Percentiles rank a stretch among this genome's conserved stretches.
phyloP scores from a whole-genome alignment of 2,113 vertebrate genomes.

The Oncorhynchus clarkii region DNA sequence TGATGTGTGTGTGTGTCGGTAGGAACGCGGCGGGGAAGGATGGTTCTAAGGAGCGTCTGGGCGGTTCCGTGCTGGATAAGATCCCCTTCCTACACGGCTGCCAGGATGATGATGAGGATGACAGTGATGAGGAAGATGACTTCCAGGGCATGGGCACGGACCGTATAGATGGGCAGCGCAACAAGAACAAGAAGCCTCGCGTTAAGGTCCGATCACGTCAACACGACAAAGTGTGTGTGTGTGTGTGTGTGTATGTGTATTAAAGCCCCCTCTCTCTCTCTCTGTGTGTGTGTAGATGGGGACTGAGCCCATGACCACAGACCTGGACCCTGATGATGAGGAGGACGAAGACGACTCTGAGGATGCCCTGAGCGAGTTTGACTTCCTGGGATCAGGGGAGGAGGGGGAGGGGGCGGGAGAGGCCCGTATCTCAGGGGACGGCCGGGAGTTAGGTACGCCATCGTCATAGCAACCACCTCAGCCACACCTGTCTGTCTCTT shows the following conservation, averaged over 20 bases:
- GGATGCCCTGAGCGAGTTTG: slow-evolving; percentile 88
- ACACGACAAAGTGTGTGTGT: not conserved
- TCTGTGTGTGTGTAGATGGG: slow-evolving; percentile 17
- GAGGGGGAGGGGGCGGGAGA: slow-evolving; percentile 83
- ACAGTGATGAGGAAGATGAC: slow-evolving; percentile 88
- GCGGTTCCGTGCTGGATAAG: slow-evolving; percentile 78
- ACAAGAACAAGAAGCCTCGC: slow-evolving; percentile 79
- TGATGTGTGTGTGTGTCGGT: slow-evolving; percentile 17
- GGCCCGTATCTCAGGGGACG: slow-evolving; percentile 79
- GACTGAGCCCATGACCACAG: slow-evolving; percentile 79
- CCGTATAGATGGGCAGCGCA: slow-evolving; percentile 77
- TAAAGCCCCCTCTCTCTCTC: not conserved
- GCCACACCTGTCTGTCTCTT: slow-evolving; percentile 40
- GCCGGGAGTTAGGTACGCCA: slow-evolving; percentile 81
- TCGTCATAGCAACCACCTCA: slow-evolving; percentile 58
- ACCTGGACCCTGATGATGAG: slow-evolving; percentile 84
- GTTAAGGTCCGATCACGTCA: slow-evolving; percentile 60
- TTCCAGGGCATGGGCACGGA: slow-evolving; percentile 77
- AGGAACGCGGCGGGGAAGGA: slow-evolving; percentile 85
- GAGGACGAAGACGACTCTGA: slow-evolving; percentile 89
- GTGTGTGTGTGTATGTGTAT: slow-evolving; percentile 11
- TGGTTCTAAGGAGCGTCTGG: slow-evolving; percentile 69
- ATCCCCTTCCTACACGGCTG: slow-evolving; percentile 84
- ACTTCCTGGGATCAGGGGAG: slow-evolving; percentile 87
- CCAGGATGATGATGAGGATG: slow-evolving; percentile 88